Evolutionary conservation across 1,140 invertebrate species (phyloP), one percentile per base, ranked within the genome.

Genomic region (Halyomorpha halys): DNA sequence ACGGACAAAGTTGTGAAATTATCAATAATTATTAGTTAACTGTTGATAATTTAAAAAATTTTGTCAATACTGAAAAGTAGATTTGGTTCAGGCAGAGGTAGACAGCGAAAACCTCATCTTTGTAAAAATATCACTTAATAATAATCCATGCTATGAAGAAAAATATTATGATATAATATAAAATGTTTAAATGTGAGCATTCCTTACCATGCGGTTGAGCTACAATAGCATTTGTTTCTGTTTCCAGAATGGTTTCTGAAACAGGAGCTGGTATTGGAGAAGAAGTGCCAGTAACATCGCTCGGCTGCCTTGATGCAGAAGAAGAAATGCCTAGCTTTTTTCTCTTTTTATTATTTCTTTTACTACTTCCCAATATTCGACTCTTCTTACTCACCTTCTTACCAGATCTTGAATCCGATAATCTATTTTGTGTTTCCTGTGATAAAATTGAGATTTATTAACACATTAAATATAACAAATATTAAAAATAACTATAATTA

Each of bases 261-360:
- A 60, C 59, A 39, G 34, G 5, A 47, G 60, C 18, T 60, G 59
- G 59, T 45, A 44, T 4, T 4, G 60, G 60, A 14, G n/a, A 14
- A 34, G 30, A 44, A 56, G 53, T 60, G 34, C 3, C 59, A n/a
- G 15, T 16, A 6, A 44, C 30, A 1, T 60, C 59, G 11, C 25
- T n/a, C 2, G 59, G 21, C 16, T 16, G 27, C 25, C 30, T 44
- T n/a, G 25, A 30, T 27, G 16, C 8, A 1, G 59, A 23, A 11
- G 59, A 16, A 11, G 49, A 21, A 21, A 39, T 18, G 18, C 59
- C 39, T 19, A 51, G 11, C 59, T 64, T 67, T 51, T 67, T 67
- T 25, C 56, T 61, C 34, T 67, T 67, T 39, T 67, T 67, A 13
- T 61, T 44, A 54, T 63, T 66, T 44, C 65, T 64, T 44, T 67